Base-by-base conservation (phyloP, 2,113 vertebrate genomes). In the Chloebia gouldiae region DNA sequence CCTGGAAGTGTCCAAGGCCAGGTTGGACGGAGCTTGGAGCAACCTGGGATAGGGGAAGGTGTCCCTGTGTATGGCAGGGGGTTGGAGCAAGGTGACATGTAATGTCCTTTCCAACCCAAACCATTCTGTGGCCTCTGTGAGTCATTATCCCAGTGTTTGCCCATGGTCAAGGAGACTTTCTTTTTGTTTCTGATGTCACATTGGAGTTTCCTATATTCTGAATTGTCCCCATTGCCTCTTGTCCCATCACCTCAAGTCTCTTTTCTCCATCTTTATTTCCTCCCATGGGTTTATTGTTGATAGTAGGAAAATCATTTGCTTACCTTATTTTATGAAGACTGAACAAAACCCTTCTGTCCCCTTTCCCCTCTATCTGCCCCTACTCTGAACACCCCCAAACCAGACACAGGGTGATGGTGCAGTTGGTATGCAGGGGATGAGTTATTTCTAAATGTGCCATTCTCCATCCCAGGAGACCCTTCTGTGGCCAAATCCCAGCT, bases 401-500 rank as follows among this genome's bases (percentile, higher is more conserved):
- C 13, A 44, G 27, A 17, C 18, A 6, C 0, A 0, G 21, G 47
- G 6, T 47, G 47, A 9, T 18, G 47, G 14, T 68, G 14, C 53
- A 22, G 15, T 19, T 68, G 40, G 5, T 20, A 5, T 53, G 12
- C 20, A 35, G 50, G 42, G 31, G 16, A 13, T n/a, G 9, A 15
- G 14, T 23, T 14, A 4, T 57, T 54, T 25, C 10, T 79, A 42
- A 83, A 69, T 0, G 0, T 13, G 2, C 4, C 21, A 12, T 53
- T 63, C n/a, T 68, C 51, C 31, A 10, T 86, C 84, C 30, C 90
- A 99, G 99, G 99, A 51, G 99, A 99, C 86, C 99, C 99, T 2
- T 99, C 99, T 0, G 99, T 99, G 1, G 99, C 99, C 35, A 99
- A 99, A 88, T 99, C 99, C 42, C 99, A 99, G 98, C 98, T 99